A percentile compares a stretch with the other conserved stretches of the same genome.
phyloP scores from a whole-genome alignment of 2,888 invertebrate species.

The Polydrusus cervinus region DNA sequence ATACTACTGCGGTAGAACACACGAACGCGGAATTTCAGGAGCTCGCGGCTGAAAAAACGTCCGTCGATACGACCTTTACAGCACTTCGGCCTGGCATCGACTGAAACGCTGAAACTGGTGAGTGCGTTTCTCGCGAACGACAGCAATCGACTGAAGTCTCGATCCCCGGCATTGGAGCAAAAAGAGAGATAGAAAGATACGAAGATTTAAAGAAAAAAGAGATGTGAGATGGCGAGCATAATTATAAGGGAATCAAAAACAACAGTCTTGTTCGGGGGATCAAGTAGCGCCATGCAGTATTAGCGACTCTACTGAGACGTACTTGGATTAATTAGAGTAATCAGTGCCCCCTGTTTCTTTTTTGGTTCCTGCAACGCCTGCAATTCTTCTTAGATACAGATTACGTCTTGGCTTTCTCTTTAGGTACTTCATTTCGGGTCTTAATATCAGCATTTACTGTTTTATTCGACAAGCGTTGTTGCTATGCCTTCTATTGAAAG shows the following conservation, averaged over 20 bases:
- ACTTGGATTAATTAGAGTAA: conserved; percentile 67
- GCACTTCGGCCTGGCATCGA: conserved; percentile 58
- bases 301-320: conserved; percentile 67
- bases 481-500: too few relatives aligned
- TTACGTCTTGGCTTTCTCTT: background rate
- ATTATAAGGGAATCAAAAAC: conserved; percentile 71
- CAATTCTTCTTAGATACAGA: background rate
- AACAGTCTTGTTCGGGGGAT: conserved; percentile 69
- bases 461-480: background rate
- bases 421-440: background rate
- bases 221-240: conserved; percentile 63
- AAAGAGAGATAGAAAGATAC: conserved; percentile 62
- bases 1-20: conserved; percentile 28
- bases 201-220: conserved; percentile 61
- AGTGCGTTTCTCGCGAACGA: conserved; percentile 67
- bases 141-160: conserved; percentile 69
- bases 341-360: conserved; percentile 43
- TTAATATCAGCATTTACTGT: background rate
- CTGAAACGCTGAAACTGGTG: conserved; percentile 60
- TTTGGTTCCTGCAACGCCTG: conserved; percentile 8
- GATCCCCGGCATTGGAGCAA: conserved; percentile 66
- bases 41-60: conserved; percentile 38
- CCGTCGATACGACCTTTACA: conserved; percentile 57
- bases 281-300: conserved; percentile 70
- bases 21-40: conserved; percentile 40